phyloP scores from a whole-genome alignment of 2,797 vertebrate genomes.

The Phalloptychus januarius region DNA sequence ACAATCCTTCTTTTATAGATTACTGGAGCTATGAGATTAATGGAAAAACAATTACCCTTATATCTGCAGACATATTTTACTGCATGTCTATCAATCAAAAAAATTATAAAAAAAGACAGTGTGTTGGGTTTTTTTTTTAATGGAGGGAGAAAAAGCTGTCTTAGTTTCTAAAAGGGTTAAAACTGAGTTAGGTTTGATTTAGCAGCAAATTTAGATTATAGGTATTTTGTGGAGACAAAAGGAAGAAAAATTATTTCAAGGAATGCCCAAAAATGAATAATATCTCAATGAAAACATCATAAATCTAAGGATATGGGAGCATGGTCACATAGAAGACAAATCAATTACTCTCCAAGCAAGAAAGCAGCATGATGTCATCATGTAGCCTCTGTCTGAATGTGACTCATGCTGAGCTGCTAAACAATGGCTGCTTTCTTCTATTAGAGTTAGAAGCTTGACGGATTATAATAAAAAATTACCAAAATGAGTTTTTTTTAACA shows the following conservation, averaged over 20 bases:
- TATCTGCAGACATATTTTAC: conserved; percentile 8
- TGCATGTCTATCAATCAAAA: background rate
- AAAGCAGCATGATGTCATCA: conserved; percentile 66
- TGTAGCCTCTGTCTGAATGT: conserved; percentile 49
- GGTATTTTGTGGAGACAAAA: background rate
- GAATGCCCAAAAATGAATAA: background rate
- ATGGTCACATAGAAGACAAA: conserved; percentile 55
- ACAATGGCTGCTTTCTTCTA: conserved; percentile 23
- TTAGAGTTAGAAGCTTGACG: background rate
- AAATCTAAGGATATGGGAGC: conserved; percentile 10
- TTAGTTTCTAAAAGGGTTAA: background rate
- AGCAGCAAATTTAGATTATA: background rate
- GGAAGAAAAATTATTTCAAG: background rate
- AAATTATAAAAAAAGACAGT: background rate
- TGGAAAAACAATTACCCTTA: conserved; percentile 42
- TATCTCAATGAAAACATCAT: background rate
- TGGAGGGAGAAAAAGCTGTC: background rate
- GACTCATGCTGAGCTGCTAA: conserved; percentile 46
- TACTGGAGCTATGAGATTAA: conserved; percentile 37
- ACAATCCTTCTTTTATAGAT: conserved; percentile 55
- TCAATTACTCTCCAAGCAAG: conserved; percentile 52
- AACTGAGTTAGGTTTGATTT: background rate
- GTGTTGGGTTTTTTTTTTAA: background rate
- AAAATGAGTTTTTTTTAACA: background rate
- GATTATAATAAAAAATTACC: conserved; percentile 8